A percentile compares a stretch with the other conserved stretches of the same genome.
These are phyloP conservation scores for Hippolais icterina DNA, from an alignment of 2,113 vertebrate species.

Conservation along the genomic window DNA sequence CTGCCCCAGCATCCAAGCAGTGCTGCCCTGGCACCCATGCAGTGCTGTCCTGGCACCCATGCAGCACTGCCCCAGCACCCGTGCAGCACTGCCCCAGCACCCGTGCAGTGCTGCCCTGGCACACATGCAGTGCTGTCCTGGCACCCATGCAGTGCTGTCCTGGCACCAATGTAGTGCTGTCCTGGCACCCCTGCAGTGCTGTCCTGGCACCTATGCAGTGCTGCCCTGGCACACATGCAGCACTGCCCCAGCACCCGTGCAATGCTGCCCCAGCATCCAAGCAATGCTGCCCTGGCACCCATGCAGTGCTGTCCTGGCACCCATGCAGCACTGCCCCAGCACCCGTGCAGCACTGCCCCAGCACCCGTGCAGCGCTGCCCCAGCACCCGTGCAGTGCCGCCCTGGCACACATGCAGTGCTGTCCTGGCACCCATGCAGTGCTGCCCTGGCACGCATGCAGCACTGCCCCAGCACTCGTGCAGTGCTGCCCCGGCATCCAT, in stretches of 20 bases:
- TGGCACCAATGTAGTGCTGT: too few species aligned
- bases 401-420: not conserved
- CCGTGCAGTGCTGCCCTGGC: accelerated
- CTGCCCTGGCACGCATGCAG: too few species aligned
- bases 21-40: too few species aligned
- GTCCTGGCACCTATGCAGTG: not conserved
- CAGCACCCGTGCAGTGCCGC: accelerated
- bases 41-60: too few species aligned
- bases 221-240: too few species aligned
- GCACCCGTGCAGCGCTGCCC: too few species aligned
- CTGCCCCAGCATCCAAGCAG: too few species aligned
- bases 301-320: too few species aligned
- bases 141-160: accelerated
- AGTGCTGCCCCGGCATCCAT: not conserved
- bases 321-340: too few species aligned
- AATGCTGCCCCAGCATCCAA: too few species aligned
- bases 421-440: not conserved
- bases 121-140: accelerated
- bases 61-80: too few species aligned
- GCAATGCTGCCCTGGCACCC: not conserved
- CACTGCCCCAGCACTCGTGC: accelerated
- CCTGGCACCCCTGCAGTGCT: not conserved
- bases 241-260: not conserved
- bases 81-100: not conserved
- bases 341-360: too few species aligned